These are phyloP conservation scores for Kryphioiulus occultus DNA, from an alignment of 2,888 invertebrate species.

Conservation along the genomic window DNA sequence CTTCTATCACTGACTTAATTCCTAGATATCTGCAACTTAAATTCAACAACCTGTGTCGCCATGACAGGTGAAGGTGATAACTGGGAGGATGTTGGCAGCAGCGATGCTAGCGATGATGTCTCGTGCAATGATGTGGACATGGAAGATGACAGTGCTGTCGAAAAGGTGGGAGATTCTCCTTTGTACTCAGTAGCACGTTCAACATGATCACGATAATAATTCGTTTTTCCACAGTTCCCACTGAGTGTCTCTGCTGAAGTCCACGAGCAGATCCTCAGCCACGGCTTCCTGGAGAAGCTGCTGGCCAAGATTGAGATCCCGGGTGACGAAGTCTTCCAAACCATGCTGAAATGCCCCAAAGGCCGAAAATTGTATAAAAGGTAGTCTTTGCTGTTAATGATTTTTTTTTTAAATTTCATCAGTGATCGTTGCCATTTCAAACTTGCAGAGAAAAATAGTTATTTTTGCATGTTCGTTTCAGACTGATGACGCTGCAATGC, in stretches of 20 bases:
- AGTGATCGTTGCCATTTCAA: too few relatives aligned
- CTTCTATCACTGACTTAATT: too few relatives aligned
- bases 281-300: constrained; percentile 71
- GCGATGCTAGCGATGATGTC: constrained; percentile 59
- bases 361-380: neutral
- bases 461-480: constrained; percentile 49
- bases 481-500: constrained; percentile 67
- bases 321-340: constrained; percentile 66
- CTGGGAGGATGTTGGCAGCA: constrained; percentile 60
- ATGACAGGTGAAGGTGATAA: constrained; percentile 57
- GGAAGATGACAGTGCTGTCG: constrained; percentile 54
- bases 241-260: constrained; percentile 64
- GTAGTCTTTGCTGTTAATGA: constrained; percentile 12
- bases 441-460: too few relatives aligned
- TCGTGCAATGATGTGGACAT: constrained; percentile 55
- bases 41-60: neutral
- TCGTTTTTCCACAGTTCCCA: constrained; percentile 51
- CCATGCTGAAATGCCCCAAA: constrained; percentile 55
- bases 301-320: constrained; percentile 66
- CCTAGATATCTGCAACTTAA: constrained; percentile 3
- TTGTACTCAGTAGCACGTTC: too few relatives aligned
- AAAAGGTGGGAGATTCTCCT: constrained; percentile 52
- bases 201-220: neutral
- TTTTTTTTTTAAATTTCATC: too few relatives aligned
- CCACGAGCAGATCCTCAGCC: constrained; percentile 69